Evolutionary conservation across 2,797 vertebrate species (phyloP), one percentile per base, ranked within the genome.

Genomic region (Macroramphosus scolopax): DNA sequence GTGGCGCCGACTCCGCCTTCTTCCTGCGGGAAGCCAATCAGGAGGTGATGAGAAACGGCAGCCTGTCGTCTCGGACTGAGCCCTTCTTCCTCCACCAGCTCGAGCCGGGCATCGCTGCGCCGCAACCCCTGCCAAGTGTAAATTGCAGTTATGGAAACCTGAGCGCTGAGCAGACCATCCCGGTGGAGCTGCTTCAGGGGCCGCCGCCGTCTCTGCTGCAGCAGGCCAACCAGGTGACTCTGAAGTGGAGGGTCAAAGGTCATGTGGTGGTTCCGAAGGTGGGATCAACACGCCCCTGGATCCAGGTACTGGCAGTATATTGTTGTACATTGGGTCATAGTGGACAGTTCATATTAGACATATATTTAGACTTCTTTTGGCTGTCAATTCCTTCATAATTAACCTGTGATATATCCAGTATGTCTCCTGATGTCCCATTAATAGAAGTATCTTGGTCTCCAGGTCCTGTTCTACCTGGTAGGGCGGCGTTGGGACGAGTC

Each of bases 21-120:
- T 95, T 97, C 75, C 89, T 98, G 25, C 93, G 93, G 32, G 95
- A 96, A 71, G 89, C 92, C 77, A 91, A 92, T 80, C 96, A 96
- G 88, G 95, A 98, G 63, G 89, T 95, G 31, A 94, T 92, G 84
- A 89, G 93, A 35, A 98, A 98, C 14, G 88, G 93, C 76, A 98
- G 95, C 78, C 85, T 98, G 63, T 93, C 92, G 56, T 86, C 92
- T 0, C 90, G 94, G 12, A 90, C 81, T 0, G 94, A 97, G 78
- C 87, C 93, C 0, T 91, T 98, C 77, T 93, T 96, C 64, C 84
- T 97, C 59, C 92, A 93, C 60, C 89, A 90, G 63, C 83, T 94
- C 53, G 85, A 88, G 8, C 57, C 73, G 0, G 72, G 84, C 6
- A 11, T 57, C 10, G 29, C 48, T 13, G 52, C 65, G 42, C 61